Percentiles rank a stretch among this genome's conserved stretches.
Evolutionary conservation across 2,113 vertebrate species (phyloP).

Genomic region (Hiodon alosoides): DNA sequence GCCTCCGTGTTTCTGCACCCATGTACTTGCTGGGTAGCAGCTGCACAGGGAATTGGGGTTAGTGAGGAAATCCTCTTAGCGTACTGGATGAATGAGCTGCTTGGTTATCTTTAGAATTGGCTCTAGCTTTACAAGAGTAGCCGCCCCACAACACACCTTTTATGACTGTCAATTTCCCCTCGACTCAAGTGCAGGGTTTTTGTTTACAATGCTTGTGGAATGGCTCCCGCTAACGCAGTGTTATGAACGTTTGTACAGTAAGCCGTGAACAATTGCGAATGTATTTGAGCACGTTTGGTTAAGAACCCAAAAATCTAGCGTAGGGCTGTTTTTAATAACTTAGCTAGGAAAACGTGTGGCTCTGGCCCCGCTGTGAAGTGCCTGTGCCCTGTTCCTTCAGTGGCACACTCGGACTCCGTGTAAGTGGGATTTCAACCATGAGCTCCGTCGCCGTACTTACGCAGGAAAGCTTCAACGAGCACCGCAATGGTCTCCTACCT

Average conservation of each 20-base stretch:
- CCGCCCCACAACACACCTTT: background rate
- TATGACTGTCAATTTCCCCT: background rate
- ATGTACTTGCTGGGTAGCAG: background rate
- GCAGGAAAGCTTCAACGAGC: conserved; percentile 98
- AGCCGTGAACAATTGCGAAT: too few relatives aligned
- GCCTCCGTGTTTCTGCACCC: background rate
- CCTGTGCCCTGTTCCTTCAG: conserved; percentile 45
- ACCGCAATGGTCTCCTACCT: conserved; percentile 88
- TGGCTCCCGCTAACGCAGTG: too few relatives aligned
- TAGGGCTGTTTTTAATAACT: background rate
- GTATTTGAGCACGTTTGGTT: too few relatives aligned
- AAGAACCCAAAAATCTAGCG: too few relatives aligned
- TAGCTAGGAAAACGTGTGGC: background rate
- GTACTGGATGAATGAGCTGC: conserved; percentile 32
- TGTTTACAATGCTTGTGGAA: background rate
- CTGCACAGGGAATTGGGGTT: conserved; percentile 38
- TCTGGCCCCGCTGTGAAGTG: background rate
- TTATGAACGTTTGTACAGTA: too few relatives aligned
- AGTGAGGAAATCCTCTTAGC: conserved; percentile 60
- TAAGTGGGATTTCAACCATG: conserved; percentile 90
- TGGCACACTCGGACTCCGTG: conserved; percentile 91
- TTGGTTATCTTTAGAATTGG: conserved; percentile 39
- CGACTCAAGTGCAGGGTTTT: background rate
- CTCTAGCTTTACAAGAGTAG: conserved; percentile 4
- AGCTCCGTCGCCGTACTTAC: conserved; percentile 99